Base-by-base conservation (phyloP, 2,888 invertebrate genomes). In the Ectobius pallidus region DNA sequence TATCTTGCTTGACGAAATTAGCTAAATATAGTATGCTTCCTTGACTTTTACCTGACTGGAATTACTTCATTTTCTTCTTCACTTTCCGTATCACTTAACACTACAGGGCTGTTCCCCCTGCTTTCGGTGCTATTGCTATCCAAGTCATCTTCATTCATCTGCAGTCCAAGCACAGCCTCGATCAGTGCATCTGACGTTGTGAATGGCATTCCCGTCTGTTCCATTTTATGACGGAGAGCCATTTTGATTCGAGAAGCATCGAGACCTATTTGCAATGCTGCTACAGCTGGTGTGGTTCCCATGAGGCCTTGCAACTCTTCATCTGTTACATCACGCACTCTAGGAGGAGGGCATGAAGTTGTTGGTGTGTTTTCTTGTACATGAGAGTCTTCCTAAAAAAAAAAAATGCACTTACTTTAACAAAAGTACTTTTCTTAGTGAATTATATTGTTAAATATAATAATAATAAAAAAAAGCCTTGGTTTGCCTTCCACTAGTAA, bases 111-210 rank as follows among this genome's bases (percentile, higher is more conserved):
- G 27, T 42, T 20, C 2, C 65, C 44, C 22, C 42, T 42, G 20
- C 63, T 63, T 6, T 25, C 27, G n/a, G 27, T 58, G 46, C 44
- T 27, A n/a, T 32, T 22, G 16, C 22, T 46, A 1, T 44, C 44
- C n/a, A 39, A n/a, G 9, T 22, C 25, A 9, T 46, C 65, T 18
- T 65, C 65, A 46, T 46, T 65, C 46, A 65, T 46, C 14, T 65
- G 58, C 63, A 89, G 86, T 79, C 90, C 89, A 30, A 94, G 83
- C 3, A 92, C 90, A 7, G 92, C 91, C 80, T 91, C 89, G 58
- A 94, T 89, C 6, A 94, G 83, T 27, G 91, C 89, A 78, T 92
- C 91, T 0, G 90, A 86, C n/a, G 88, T 87, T 16, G 85, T 83
- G 81, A 90, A 93, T 0, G 90, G 87, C 58, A 84, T 79, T 0